These are phyloP conservation scores for Gymnosoma rotundatum DNA, from an alignment of 2,888 invertebrate species.

Conservation along the genomic window DNA sequence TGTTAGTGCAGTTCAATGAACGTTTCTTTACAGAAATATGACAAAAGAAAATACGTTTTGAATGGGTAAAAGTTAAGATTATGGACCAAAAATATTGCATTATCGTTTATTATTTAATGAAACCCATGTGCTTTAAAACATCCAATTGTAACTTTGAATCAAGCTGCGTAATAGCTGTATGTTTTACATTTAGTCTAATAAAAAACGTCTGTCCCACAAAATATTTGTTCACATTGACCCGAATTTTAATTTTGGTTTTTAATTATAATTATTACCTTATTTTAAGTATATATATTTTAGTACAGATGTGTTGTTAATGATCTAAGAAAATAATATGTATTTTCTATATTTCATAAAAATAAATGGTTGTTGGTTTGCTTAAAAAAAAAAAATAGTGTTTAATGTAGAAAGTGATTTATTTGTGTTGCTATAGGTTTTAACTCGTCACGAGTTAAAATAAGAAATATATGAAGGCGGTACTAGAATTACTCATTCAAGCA, in stretches of 20 bases:
- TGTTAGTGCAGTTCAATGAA: too few species aligned
- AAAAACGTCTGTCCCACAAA: too few species aligned
- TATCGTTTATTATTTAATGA: too few species aligned
- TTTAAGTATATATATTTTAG: conserved; percentile 12
- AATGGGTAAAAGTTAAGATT: too few species aligned
- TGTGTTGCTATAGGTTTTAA: conserved; percentile 6
- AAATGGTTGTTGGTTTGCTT: background rate
- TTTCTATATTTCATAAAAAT: background rate
- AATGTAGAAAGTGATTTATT: background rate
- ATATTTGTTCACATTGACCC: too few species aligned
- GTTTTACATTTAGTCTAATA: too few species aligned
- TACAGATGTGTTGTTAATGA: conserved; percentile 30
- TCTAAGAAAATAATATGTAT: conserved; percentile 33
- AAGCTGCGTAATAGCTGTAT: too few species aligned
- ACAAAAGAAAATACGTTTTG: too few species aligned
- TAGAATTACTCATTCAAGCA: background rate
- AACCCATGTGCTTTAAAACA: too few species aligned
- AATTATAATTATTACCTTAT: background rate
- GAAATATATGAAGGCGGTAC: background rate
- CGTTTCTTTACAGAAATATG: too few species aligned
- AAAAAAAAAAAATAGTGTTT: conserved; percentile 26
- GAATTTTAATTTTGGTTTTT: background rate
- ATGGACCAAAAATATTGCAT: too few species aligned
- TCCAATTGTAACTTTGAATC: too few species aligned
- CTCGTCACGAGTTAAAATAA: background rate